Base-by-base conservation (phyloP, 1,140 invertebrate species). In the Aplysia californica region DNA sequence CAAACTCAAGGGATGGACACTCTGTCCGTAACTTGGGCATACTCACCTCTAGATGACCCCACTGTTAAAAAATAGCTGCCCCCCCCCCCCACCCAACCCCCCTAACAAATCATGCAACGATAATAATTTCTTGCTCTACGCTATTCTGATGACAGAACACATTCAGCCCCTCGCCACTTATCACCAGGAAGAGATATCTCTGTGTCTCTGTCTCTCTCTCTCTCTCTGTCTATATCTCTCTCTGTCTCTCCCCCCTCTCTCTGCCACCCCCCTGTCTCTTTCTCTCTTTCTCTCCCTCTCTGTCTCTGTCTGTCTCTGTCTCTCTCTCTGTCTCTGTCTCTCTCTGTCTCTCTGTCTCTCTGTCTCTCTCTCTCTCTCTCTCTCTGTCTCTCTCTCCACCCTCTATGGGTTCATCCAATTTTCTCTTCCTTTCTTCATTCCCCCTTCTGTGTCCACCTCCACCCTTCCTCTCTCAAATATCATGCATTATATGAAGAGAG, bases 241-340 rank as follows among this genome's bases (percentile, higher is more conserved):
- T 69, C 44, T 69, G 36, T 41, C 1, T 33, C 67, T 69, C 67
- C 44, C 67, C 36, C 67, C 36, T n/a, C n/a, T n/a, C n/a, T n/a
- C n/a, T n/a, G n/a, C n/a, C n/a, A n/a, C n/a, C n/a, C n/a, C 64
- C 36, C 64, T 66, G 29, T 66, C 64, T 66, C 35, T 69, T 39
- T 69, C 67, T 44, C 35, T 69, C 67, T 44, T 35, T 72, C 50
- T 58, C 50, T 56, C 41, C 0, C 31, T 3, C 29, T 31, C 44
- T 31, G 31, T 6, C 50, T 31, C 50, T 20, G 4, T 72, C 4
- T 58, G 6, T 58, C n/a, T 58, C 21, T 72, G 3, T 72, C 21
- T 72, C 3, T 72, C 21, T 72, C n/a, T 58, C 21, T 58, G 4
- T 58, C 21, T 58, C n/a, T 69, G 6, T 71, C 21, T 56, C 38